Evolutionary conservation across 2,113 vertebrate genomes (phyloP), one percentile per base, ranked within the genome.

Genomic region (Stigmatopora nigra): DNA sequence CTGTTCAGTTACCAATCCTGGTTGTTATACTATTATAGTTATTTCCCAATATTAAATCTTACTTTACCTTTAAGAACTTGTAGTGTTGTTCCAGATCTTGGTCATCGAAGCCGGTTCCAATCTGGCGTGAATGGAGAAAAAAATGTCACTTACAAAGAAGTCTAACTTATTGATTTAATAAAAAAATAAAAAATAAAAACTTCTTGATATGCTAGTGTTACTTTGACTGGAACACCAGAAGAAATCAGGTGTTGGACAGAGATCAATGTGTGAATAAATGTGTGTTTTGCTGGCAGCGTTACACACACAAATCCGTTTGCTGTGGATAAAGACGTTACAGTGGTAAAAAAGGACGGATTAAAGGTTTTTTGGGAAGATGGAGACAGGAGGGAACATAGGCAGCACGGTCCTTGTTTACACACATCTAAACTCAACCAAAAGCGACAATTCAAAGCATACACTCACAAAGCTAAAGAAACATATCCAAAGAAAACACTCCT

Each of bases 91-190:
- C 93, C 75, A 97, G 86, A 78, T 92, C 90, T 69, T 94, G 93
- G 60, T 97, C 94, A 14, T 92, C 93, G 85, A 97, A 97, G 69
- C 94, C 94, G 0, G 94, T 95, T 65, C 94, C 94, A 3, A 97
- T 93, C 94, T 97, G 88, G 1, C 66, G 68, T 66, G 75, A 72
- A 63, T 36, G 12, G 66, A 75, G 63, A 78, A 69, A 41, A 3
- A 81, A 62, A 68, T 36, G 58, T 53, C 53, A 31, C 7, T 11
- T 53, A 10, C 7, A 31, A 51, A 19, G 48, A 20, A 35, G 16
- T 38, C 36, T 19, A n/a, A 60, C 36, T 19, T n/a, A 20, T 10
- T 38, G n/a, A 19, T 44, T 13, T 12, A 19, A 60, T 4, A 6
- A 41, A 36, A 60, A 60, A 25, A 13, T 12, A 19, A 60, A 2